phyloP scores from a whole-genome alignment of 2,888 invertebrate species.

The Synanthedon tipuliformis region DNA sequence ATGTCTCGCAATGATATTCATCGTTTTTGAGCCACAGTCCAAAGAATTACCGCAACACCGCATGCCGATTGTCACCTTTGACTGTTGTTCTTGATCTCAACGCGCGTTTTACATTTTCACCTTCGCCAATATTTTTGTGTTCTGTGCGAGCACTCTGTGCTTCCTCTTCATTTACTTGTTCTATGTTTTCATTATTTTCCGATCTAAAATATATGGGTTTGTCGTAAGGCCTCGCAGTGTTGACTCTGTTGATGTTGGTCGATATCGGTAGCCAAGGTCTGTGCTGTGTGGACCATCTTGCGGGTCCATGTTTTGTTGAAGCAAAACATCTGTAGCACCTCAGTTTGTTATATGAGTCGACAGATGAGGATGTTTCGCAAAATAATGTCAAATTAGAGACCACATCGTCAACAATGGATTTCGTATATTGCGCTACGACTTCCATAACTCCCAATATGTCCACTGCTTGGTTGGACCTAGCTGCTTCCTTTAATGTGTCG shows the following conservation, averaged over 20 bases:
- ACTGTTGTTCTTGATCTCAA: neutral
- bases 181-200: neutral
- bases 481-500: slow-evolving; percentile 5
- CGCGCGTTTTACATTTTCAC: neutral
- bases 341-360: slow-evolving; percentile 22
- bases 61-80: neutral
- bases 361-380: slow-evolving; percentile 22
- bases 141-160: neutral
- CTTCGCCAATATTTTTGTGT: neutral
- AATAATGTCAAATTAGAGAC: slow-evolving; percentile 28
- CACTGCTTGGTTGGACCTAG: slow-evolving; percentile 5
- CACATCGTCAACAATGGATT: slow-evolving; percentile 23
- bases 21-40: neutral
- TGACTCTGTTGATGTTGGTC: neutral
- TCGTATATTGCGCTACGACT: slow-evolving; percentile 21
- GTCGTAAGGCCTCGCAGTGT: neutral
- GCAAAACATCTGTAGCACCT: slow-evolving; percentile 8
- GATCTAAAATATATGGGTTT: neutral
- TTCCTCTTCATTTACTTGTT: neutral
- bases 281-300: slow-evolving; percentile 27
- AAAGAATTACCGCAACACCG: neutral
- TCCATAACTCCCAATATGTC: slow-evolving; percentile 29
- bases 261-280: slow-evolving; percentile 15
- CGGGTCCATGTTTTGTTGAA: slow-evolving; percentile 27
- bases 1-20: neutral